These are phyloP conservation scores for Thereva nobilitata DNA, from an alignment of 2,888 invertebrate species.

Conservation along the genomic window DNA sequence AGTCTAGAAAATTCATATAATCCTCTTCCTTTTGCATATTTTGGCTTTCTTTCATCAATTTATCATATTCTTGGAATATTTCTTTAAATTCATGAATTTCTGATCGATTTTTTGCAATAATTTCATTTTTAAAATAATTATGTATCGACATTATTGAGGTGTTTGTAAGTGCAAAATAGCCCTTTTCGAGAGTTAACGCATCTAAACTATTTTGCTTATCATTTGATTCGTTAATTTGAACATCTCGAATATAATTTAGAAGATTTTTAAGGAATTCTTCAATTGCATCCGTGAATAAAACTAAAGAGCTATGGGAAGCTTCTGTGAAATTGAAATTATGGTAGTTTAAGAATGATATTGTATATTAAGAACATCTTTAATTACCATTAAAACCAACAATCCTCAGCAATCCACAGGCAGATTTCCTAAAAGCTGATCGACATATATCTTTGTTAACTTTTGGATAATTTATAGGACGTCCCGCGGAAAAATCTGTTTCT, in stretches of 20 bases:
- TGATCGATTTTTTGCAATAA: conserved; percentile 52
- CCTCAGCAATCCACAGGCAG: conserved; percentile 54
- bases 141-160: conserved; percentile 53
- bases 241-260: conserved; percentile 47
- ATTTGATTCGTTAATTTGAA: conserved; percentile 44
- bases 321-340: conserved; percentile 46
- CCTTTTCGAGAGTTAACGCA: conserved; percentile 51
- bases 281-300: conserved; percentile 52
- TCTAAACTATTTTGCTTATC: conserved; percentile 47
- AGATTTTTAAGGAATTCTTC: conserved; percentile 53
- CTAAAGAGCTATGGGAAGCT: conserved; percentile 52
- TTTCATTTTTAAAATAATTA: conserved; percentile 56
- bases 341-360: background rate
- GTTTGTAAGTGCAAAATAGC: conserved; percentile 51
- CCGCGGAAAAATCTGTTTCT: conserved; percentile 52
- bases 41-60: conserved; percentile 57
- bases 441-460: conserved; percentile 49
- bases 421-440: conserved; percentile 51
- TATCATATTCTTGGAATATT: conserved; percentile 54
- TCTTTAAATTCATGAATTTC: conserved; percentile 55
- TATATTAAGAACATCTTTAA: background rate
- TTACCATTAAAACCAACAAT: conserved; percentile 52
- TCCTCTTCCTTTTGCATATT: conserved; percentile 55
- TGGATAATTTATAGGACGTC: conserved; percentile 49
- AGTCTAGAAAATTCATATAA: conserved; percentile 53